A percentile compares a stretch with the other conserved stretches of the same genome.
These are phyloP conservation scores for Rattus norvegicus DNA, from an alignment of 2,113 vertebrate genomes.

Conservation along the genomic window GRCr8 NC_086033.1:16202501-16203000, in stretches of 20 bases:
- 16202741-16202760: not conserved
- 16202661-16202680: slow-evolving; percentile 4
- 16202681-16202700: slow-evolving; percentile 13
- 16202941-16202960: no score
- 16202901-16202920: not conserved
- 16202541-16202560: not conserved
- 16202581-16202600: not conserved
- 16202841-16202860: not conserved
- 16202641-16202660: not conserved
- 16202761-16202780: not conserved
- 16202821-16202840: not conserved
- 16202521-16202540: not conserved
- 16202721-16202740: not conserved
- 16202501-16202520: not conserved
- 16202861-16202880: not conserved
- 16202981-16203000: no score
- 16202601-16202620: not conserved
- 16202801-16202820: not conserved
- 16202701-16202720: not conserved
- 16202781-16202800: not conserved
- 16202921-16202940: not conserved
- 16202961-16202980: no score
- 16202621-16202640: not conserved
- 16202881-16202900: not conserved
- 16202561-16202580: not conserved